Evolutionary conservation across 2,888 invertebrate genomes (phyloP).

Genomic region (Frankliniella fusca): DNA sequence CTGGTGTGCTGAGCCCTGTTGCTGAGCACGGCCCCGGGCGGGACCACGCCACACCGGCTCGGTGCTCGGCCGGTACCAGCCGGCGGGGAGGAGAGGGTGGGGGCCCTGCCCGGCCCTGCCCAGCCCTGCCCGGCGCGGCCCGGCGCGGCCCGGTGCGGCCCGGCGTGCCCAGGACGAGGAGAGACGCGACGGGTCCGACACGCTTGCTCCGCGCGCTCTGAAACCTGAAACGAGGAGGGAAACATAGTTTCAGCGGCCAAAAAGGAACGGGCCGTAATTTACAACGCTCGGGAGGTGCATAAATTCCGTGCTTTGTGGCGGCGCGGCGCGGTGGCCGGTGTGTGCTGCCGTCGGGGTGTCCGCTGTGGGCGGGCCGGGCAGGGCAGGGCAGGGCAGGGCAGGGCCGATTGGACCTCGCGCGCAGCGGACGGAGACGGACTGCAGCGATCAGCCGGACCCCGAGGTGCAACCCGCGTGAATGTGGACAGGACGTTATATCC

Average conservation of each 20-base stretch:
- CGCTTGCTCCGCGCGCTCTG: background rate
- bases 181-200: background rate
- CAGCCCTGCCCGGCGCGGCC: too few species aligned
- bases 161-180: too few species aligned
- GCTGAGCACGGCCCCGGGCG: background rate
- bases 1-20: too few species aligned
- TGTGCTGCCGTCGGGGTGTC: background rate
- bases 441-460: background rate
- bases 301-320: background rate
- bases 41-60: background rate
- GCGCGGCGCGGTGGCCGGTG: background rate
- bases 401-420: background rate
- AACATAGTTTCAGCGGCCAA: background rate
- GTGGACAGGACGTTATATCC: background rate
- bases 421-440: background rate
- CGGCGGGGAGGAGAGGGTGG: too few species aligned
- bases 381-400: too few species aligned
- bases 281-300: background rate
- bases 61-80: too few species aligned
- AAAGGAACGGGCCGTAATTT: background rate
- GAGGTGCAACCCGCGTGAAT: background rate
- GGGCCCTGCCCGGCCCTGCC: too few species aligned
- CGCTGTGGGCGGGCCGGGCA: background rate
- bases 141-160: too few species aligned
- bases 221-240: background rate